A percentile compares a stretch with the other conserved stretches of the same genome.
phyloP scores from a whole-genome alignment of 2,797 vertebrate genomes.

The Phalanger gymnotis region DNA sequence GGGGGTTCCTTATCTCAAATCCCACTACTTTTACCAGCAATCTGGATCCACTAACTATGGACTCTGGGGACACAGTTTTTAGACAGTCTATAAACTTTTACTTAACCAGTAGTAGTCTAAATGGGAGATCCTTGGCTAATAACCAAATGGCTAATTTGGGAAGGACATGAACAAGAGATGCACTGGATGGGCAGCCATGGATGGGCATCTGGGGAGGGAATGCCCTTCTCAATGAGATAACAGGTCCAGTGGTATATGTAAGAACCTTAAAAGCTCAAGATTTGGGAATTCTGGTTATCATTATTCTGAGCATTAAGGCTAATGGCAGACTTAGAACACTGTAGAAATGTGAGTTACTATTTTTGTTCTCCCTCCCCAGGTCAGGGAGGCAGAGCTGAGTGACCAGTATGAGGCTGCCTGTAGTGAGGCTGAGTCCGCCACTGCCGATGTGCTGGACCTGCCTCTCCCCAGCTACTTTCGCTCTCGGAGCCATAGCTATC shows the following conservation, averaged over 20 bases:
- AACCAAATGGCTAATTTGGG: neutral
- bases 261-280: neutral
- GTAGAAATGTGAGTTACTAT: neutral
- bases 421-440: constrained; percentile 91
- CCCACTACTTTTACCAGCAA: neutral
- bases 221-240: neutral
- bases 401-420: constrained; percentile 94
- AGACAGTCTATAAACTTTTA: neutral
- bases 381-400: constrained; percentile 91
- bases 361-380: constrained; percentile 84
- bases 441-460: constrained; percentile 92
- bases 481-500: constrained; percentile 99
- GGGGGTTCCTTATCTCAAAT: neutral
- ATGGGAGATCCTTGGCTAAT: neutral
- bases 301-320: neutral
- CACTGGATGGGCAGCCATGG: neutral
- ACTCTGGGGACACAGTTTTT: neutral
- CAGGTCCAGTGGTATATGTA: neutral
- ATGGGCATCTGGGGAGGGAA: neutral
- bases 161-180: neutral
- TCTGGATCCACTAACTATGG: neutral
- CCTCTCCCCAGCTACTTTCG: constrained; percentile 97
- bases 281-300: neutral
- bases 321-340: neutral
- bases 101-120: neutral